Conservation (phyloP, 2,797 vertebrate genomes). For the Falco concolor region DNA sequence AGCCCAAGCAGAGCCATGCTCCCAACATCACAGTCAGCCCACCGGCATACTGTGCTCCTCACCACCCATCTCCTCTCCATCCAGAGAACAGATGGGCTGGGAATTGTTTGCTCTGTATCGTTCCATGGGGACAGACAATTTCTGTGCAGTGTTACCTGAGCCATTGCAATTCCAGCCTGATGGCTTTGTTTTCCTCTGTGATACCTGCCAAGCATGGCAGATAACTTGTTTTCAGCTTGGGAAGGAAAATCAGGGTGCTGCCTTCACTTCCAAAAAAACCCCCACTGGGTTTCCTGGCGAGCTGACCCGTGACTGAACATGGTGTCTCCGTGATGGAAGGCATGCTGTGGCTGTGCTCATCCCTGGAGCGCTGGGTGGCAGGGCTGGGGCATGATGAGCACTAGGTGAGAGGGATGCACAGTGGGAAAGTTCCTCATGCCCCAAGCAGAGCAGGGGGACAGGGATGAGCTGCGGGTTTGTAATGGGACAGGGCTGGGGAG, state of each 20-base stretch:
- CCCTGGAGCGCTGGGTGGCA: background rate
- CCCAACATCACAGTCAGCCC: fast-evolving
- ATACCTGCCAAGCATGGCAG: fast-evolving
- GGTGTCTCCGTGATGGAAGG: fast-evolving
- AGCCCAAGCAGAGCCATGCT: fast-evolving
- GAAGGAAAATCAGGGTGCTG: background rate
- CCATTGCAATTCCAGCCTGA: fast-evolving
- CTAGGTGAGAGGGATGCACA: background rate
- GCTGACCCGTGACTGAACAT: background rate
- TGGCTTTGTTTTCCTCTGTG: background rate
- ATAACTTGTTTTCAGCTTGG: background rate
- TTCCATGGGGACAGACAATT: background rate
- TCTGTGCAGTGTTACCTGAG: background rate
- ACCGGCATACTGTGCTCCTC: background rate
- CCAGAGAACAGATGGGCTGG: background rate
- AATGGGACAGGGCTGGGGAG: fast-evolving
- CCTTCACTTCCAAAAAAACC: background rate
- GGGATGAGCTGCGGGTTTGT: background rate
- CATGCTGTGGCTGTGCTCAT: fast-evolving
- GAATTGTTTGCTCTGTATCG: background rate
- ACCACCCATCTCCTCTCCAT: background rate
- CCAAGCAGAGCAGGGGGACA: background rate
- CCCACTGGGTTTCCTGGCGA: background rate
- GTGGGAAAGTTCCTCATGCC: background rate
- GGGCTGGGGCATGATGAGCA: fast-evolving